Evolutionary conservation across 2,888 invertebrate species (phyloP).

Genomic region (Rhamphomyia laevipes): DNA sequence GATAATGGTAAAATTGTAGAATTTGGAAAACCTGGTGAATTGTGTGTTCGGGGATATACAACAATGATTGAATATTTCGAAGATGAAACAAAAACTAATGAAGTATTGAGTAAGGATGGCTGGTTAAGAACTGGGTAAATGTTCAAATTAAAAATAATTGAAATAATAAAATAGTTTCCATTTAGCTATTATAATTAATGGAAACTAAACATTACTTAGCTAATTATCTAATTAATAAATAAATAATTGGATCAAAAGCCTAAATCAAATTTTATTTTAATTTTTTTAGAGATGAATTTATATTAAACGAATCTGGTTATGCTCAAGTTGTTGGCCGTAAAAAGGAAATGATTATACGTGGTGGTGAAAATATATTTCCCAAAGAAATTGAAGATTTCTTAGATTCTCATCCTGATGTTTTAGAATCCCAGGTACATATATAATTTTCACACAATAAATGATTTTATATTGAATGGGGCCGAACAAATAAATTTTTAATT

Average conservation of each 20-base stretch:
- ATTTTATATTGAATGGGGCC: too few relatives aligned
- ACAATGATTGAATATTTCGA: slow-evolving; percentile 66
- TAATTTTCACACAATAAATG: background rate
- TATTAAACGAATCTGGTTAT: slow-evolving; percentile 54
- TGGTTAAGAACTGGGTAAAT: slow-evolving; percentile 67
- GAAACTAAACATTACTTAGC: too few relatives aligned
- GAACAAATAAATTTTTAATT: slow-evolving; percentile 8
- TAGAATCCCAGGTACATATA: slow-evolving; percentile 50
- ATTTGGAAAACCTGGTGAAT: slow-evolving; percentile 56
- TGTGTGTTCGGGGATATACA: slow-evolving; percentile 57
- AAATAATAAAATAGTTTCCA: too few relatives aligned
- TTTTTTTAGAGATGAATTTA: slow-evolving; percentile 39
- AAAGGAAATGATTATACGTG: slow-evolving; percentile 67
- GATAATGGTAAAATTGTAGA: slow-evolving; percentile 48
- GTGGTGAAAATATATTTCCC: slow-evolving; percentile 74
- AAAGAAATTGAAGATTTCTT: slow-evolving; percentile 66
- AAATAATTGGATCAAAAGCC: background rate
- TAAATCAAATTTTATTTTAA: background rate
- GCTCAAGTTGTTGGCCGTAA: slow-evolving; percentile 55
- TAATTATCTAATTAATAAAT: too few relatives aligned
- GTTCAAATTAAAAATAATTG: background rate
- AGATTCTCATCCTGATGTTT: slow-evolving; percentile 52
- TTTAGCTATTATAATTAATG: too few relatives aligned
- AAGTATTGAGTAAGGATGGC: slow-evolving; percentile 48
- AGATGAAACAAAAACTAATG: slow-evolving; percentile 56